A percentile compares a stretch with the other conserved stretches of the same genome.
These are phyloP conservation scores for Dryoscopus gambensis DNA, from an alignment of 2,113 vertebrate species.

Conservation along the genomic window DNA sequence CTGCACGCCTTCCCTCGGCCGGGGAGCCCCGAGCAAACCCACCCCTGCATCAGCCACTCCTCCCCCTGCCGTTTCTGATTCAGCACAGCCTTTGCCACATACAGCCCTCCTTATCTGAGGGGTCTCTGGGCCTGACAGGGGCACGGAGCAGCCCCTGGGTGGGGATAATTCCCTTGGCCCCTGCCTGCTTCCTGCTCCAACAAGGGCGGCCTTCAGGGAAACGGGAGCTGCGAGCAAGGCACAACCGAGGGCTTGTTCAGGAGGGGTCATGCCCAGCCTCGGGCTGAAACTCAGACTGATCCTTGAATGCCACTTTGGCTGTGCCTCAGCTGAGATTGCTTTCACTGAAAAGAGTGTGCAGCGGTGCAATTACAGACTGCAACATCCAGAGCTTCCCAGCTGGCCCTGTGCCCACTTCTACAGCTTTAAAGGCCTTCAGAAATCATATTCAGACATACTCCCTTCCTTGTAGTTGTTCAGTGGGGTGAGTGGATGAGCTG, in stretches of 20 bases:
- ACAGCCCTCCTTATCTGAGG: background rate
- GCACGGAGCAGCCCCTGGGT: background rate
- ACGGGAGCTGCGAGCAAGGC: background rate
- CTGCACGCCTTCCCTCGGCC: background rate
- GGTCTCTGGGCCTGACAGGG: background rate
- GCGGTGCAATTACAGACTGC: background rate
- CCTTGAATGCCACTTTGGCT: background rate
- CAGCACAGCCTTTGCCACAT: background rate
- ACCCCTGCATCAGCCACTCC: accelerated
- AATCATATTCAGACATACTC: background rate
- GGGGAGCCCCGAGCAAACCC: background rate
- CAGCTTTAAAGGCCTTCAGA: background rate
- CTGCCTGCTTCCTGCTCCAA: background rate
- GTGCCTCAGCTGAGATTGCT: background rate
- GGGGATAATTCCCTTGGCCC: background rate
- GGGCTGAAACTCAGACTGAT: background rate
- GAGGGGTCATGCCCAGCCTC: background rate
- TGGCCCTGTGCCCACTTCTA: background rate
- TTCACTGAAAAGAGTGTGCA: background rate
- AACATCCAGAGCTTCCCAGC: background rate
- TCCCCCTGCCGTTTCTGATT: background rate
- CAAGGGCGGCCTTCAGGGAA: background rate
- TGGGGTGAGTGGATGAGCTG: background rate
- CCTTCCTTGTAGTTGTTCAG: background rate
- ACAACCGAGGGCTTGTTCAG: background rate